Percentiles rank a stretch among this genome's conserved stretches.
These are phyloP conservation scores for Leptinotarsa defecta DNA, from an alignment of 1,140 invertebrate genomes.

Conservation along the genomic window DNA sequence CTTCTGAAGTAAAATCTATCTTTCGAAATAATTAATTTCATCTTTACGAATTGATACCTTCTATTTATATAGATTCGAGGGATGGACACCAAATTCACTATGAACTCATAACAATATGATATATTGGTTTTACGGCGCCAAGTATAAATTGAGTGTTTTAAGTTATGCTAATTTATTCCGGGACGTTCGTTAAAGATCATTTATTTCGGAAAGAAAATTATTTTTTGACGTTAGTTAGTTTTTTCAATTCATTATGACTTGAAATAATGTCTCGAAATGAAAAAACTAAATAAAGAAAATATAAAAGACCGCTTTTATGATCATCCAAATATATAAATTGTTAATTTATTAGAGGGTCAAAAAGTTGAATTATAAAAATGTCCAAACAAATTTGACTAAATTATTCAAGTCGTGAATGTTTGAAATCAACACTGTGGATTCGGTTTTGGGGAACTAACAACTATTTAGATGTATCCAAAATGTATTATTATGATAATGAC, in stretches of 20 bases:
- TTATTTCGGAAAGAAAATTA: conserved; percentile 31
- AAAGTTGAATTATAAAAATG: not conserved
- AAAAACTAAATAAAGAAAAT: conserved; percentile 16
- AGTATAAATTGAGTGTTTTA: conserved; percentile 11
- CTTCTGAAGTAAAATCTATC: not conserved
- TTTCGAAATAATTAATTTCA: not conserved
- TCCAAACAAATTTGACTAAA: not conserved
- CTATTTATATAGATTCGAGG: not conserved
- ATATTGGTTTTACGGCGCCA: conserved; percentile 33
- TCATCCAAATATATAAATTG: conserved; percentile 16
- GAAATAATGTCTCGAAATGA: conserved; percentile 9
- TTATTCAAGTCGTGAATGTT: not conserved
- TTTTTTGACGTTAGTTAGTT: conserved; percentile 31
- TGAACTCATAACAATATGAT: conserved; percentile 29
- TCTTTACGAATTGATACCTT: not conserved
- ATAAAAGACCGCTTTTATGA: not conserved
- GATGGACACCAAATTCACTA: not conserved
- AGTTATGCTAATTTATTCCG: conserved; percentile 35
- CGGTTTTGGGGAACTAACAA: too few species aligned
- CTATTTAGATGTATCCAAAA: too few species aligned
- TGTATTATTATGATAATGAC: too few species aligned
- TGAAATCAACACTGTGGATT: too few species aligned
- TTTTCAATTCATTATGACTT: conserved; percentile 28
- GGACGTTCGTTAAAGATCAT: conserved; percentile 27
- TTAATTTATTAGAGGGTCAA: conserved; percentile 13